A percentile compares a stretch with the other conserved stretches of the same genome.
Evolutionary conservation across 2,113 vertebrate species (phyloP).

Genomic region (Lethenteron camtschaticum): DNA sequence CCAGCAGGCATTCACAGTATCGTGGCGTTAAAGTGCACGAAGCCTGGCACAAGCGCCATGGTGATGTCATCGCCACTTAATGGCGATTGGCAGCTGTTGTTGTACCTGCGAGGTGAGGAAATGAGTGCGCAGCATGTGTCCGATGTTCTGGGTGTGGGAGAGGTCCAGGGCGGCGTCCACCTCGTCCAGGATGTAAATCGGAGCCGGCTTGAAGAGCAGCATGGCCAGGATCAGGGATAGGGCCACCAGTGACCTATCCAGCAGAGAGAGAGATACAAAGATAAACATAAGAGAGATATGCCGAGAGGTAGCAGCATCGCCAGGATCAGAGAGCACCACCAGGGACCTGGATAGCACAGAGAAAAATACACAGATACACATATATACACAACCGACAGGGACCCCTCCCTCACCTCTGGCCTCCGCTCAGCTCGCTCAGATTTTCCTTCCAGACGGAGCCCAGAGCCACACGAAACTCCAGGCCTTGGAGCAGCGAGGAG

Average conservation of each 20-base stretch:
- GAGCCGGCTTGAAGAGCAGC: conserved; percentile 89
- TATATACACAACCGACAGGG: neutral
- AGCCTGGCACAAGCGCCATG: no score
- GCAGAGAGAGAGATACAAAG: neutral
- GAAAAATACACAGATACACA: neutral
- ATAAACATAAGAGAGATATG: no score
- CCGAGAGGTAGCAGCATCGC: no score
- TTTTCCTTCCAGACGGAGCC: conserved; percentile 94
- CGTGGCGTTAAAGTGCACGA: no score
- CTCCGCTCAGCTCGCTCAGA: conserved; percentile 77
- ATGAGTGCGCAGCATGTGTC: conserved; percentile 70
- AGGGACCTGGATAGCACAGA: no score
- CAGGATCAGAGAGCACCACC: no score
- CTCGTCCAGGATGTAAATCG: conserved; percentile 88
- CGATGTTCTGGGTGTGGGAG: conserved; percentile 91
- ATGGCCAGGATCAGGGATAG: conserved; percentile 80
- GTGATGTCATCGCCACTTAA: no score
- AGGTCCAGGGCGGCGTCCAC: conserved; percentile 91
- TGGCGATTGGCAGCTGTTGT: no score
- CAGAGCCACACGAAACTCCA: conserved; percentile 73
- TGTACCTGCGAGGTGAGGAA: conserved; percentile 70
- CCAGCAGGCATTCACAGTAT: no score
- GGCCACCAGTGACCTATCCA: conserved; percentile 60
- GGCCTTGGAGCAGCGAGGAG: conserved; percentile 32
- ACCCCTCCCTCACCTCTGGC: conserved; percentile 42